Conservation (phyloP, 2,113 vertebrate genomes). For the Dicaeum eximium region DNA sequence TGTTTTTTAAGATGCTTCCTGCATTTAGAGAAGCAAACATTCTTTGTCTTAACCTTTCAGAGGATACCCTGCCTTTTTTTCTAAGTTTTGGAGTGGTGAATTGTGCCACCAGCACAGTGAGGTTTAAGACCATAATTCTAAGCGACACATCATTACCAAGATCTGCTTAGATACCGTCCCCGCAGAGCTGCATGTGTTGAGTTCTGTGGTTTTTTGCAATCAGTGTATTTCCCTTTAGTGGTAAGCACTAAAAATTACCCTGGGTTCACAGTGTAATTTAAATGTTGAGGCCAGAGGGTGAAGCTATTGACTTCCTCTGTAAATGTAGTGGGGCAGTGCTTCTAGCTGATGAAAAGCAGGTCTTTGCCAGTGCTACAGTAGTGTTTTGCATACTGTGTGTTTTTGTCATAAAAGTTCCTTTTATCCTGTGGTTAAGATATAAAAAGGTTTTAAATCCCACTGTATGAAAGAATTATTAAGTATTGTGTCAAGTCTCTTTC, state of each 20-base stretch:
- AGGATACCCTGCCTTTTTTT: not conserved
- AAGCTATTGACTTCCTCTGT: slow-evolving; percentile 50
- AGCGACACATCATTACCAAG: not conserved
- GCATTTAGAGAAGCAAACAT: not conserved
- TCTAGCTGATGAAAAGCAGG: not conserved
- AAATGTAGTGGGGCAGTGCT: not conserved
- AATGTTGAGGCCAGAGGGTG: slow-evolving; percentile 46
- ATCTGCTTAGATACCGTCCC: slow-evolving; percentile 1
- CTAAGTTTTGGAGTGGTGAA: not conserved
- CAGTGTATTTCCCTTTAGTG: slow-evolving; percentile 37
- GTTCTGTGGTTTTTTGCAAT: slow-evolving; percentile 59
- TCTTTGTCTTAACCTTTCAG: not conserved
- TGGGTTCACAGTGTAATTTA: slow-evolving; percentile 16
- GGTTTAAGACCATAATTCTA: not conserved
- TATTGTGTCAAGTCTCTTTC: not conserved
- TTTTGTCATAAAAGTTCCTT: not conserved
- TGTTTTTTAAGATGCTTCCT: not conserved
- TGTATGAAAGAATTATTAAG: not conserved
- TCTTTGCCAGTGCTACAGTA: not conserved
- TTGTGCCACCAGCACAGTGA: not conserved
- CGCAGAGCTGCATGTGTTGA: not conserved
- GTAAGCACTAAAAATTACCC: slow-evolving; percentile 37
- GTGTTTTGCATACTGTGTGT: not conserved
- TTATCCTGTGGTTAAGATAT: slow-evolving; percentile 13
- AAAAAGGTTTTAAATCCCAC: not conserved